Base-by-base conservation (phyloP, 2,113 vertebrate genomes). In the Nerophis lumbriciformis region DNA sequence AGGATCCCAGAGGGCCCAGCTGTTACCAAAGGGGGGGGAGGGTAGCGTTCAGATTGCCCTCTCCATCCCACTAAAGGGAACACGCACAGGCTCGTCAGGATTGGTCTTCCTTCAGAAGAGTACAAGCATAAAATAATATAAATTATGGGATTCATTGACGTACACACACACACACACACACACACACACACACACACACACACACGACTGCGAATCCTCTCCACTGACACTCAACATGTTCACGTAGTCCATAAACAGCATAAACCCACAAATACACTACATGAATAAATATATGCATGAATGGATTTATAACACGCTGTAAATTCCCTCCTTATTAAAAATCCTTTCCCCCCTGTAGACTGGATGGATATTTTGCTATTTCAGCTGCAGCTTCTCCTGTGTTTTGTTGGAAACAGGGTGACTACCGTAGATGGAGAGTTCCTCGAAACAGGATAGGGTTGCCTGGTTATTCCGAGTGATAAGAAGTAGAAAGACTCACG, bases 371-470 rank as follows among this genome's bases (percentile, higher is more conserved):
- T 76, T 19, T 80, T 85, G 78, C 78, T 74, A 59, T 79, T 79
- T 79, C 72, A 80, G 79, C 74, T 77, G 81, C 60, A 11, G 69
- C 73, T 56, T 69, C 68, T 42, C 65, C 38, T 73, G 55, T 74
- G 61, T 80, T 79, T 64, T 68, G 78, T 71, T 15, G 65, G 73
- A 71, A 72, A 66, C 63, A 58, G 47, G 3, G 69, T 53, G n/a
- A 72, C 59, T 53, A 62, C 56, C 52, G 65, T 59, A 13, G 74
- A 77, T 58, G 74, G 76, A 82, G 76, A 77, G 75, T 81, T 80
- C 72, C 83, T 80, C 28, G 75, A 72, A 83, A 86, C 71, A 71
- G 68, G 78, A 84, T 78, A 74, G 65, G 21, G 72, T 77, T 63
- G 71, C 61, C 66, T 51, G 59, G 55, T 71, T 75, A 39, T 56